Evolutionary conservation across 2,113 vertebrate genomes (phyloP).

Genomic region (Sula dactylatra): DNA sequence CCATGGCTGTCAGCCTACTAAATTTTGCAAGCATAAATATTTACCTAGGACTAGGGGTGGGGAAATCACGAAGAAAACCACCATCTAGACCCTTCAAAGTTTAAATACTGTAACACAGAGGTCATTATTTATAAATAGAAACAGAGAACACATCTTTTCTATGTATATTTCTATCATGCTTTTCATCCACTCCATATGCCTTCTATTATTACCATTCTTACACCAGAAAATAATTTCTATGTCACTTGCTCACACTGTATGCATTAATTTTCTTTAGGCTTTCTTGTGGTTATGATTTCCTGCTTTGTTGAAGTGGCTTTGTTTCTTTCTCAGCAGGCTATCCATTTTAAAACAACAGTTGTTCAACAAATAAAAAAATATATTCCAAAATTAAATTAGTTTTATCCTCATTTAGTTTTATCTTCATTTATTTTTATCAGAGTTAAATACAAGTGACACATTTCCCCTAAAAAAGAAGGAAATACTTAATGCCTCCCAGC

Average conservation of each 20-base stretch:
- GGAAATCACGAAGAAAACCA: slow-evolving; percentile 21
- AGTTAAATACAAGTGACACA: slow-evolving; percentile 28
- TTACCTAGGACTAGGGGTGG: slow-evolving; percentile 20
- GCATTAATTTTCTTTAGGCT: slow-evolving; percentile 51
- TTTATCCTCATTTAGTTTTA: slow-evolving; percentile 53
- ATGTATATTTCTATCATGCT: not conserved
- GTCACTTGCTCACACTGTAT: slow-evolving; percentile 26
- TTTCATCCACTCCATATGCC: slow-evolving; percentile 14
- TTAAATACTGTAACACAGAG: slow-evolving; percentile 24
- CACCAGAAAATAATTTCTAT: slow-evolving; percentile 47
- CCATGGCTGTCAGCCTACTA: slow-evolving; percentile 37
- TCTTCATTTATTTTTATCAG: slow-evolving; percentile 26
- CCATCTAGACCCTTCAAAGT: slow-evolving; percentile 34
- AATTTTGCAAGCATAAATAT: slow-evolving; percentile 66
- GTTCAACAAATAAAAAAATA: slow-evolving; percentile 18
- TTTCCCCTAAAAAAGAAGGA: not conserved
- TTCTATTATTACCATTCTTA: slow-evolving; percentile 48
- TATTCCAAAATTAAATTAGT: slow-evolving; percentile 52
- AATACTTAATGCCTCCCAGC: slow-evolving; percentile 8
- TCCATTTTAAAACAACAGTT: slow-evolving; percentile 60
- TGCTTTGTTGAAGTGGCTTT: slow-evolving; percentile 50
- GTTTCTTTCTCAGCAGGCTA: slow-evolving; percentile 41
- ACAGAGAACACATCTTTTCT: slow-evolving; percentile 4
- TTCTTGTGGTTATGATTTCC: slow-evolving; percentile 67
- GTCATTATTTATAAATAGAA: slow-evolving; percentile 54